Percentiles rank a stretch among this genome's conserved stretches.
Conservation (phyloP, 2,888 invertebrate species). For the Elmis aenea region DNA sequence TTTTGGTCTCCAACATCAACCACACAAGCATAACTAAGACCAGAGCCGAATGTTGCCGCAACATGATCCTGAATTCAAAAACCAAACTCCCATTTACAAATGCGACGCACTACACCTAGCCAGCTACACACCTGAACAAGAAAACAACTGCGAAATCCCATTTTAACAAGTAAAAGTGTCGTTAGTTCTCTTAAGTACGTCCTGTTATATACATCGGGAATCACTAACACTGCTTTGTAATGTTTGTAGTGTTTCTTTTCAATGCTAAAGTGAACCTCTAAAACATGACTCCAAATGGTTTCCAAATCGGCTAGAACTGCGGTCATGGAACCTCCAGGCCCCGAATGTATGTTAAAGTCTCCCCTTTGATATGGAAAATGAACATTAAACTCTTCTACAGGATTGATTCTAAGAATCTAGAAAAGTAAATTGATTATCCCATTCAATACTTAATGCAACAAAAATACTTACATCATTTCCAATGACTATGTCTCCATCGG, state of each 20-base stretch:
- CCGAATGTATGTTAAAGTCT: conserved; percentile 78
- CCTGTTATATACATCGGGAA: conserved; percentile 86
- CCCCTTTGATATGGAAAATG: conserved; percentile 88
- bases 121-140: conserved; percentile 75
- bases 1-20: conserved; percentile 95
- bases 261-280: conserved; percentile 74
- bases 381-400: conserved; percentile 70
- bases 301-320: conserved; percentile 81
- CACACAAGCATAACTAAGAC: conserved; percentile 83
- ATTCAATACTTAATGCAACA: conserved; percentile 3
- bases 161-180: conserved; percentile 68
- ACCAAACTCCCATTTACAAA: conserved; percentile 46
- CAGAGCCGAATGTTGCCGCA: conserved; percentile 79
- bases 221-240: conserved; percentile 81
- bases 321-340: conserved; percentile 80
- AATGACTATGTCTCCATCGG: conserved; percentile 61
- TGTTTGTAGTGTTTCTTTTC: conserved; percentile 62
- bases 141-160: conserved; percentile 84
- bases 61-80: conserved; percentile 65
- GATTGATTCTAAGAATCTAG: conserved; percentile 61
- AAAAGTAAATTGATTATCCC: conserved; percentile 19
- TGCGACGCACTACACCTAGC: no score
- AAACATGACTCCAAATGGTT: conserved; percentile 80
- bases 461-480: conserved; percentile 64
- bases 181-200: conserved; percentile 80